A percentile compares a stretch with the other conserved stretches of the same genome.
phyloP scores from a whole-genome alignment of 2,888 invertebrate species.

The Hirudinaria manillensis region DNA sequence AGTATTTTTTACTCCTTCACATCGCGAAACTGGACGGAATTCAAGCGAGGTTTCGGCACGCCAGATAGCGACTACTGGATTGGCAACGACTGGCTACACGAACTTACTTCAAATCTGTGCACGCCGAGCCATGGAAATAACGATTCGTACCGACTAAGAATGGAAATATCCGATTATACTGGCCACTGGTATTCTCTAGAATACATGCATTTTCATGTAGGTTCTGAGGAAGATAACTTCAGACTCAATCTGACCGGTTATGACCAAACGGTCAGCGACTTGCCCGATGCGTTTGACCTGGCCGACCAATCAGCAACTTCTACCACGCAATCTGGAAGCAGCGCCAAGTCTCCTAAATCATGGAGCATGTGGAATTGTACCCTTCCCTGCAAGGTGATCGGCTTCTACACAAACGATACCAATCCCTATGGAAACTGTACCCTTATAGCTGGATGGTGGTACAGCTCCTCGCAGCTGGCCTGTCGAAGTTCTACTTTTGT shows the following conservation, averaged over 20 bases:
- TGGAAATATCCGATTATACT: neutral
- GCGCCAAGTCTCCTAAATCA: neutral
- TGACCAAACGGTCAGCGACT: neutral
- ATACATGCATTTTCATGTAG: neutral
- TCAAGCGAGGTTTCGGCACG: neutral
- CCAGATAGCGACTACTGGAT: conserved; percentile 3
- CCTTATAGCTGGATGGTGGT: neutral
- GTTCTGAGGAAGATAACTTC: neutral
- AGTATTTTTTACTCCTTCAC: neutral
- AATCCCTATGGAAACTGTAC: neutral
- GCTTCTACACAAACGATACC: neutral
- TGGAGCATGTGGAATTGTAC: neutral
- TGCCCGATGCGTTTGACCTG: neutral
- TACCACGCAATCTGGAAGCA: neutral
- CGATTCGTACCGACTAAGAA: neutral
- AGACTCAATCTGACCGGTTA: neutral
- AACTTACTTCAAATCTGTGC: neutral
- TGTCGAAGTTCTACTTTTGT: neutral
- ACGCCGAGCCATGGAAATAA: neutral
- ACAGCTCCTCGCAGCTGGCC: neutral
- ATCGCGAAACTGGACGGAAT: neutral
- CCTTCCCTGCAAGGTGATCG: conserved; percentile 1
- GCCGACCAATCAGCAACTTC: neutral
- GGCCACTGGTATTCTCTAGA: neutral
- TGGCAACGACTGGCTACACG: neutral